Conservation (phyloP, 2,797 vertebrate species). For the Mastacembelus armatus region DNA sequence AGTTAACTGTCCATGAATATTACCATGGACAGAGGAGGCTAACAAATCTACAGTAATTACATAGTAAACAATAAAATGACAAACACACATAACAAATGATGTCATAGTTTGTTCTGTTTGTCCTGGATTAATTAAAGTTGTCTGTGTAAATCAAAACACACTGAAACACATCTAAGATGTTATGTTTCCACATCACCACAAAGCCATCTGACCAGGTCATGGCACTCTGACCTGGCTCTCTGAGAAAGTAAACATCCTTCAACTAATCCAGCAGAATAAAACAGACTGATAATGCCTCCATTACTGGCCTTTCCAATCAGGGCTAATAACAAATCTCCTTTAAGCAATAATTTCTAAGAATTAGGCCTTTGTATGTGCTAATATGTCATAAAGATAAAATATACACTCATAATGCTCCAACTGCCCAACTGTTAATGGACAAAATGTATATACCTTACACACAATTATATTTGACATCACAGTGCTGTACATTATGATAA, state of each 20-base stretch:
- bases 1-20: not conserved
- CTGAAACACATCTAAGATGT: not conserved
- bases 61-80: not conserved
- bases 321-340: not conserved
- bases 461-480: too few relatives aligned
- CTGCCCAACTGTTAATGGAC: too few relatives aligned
- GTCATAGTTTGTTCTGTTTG: not conserved
- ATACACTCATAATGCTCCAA: too few relatives aligned
- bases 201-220: constrained; percentile 38
- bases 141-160: not conserved
- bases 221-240: constrained; percentile 29
- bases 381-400: too few relatives aligned
- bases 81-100: not conserved
- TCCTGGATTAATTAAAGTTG: not conserved
- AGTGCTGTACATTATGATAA: too few relatives aligned
- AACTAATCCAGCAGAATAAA: constrained; percentile 52
- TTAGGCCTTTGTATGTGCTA: too few relatives aligned
- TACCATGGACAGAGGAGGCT: not conserved
- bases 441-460: too few relatives aligned
- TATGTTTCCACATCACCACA: not conserved
- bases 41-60: not conserved
- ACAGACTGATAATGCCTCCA: constrained; percentile 31
- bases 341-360: not conserved
- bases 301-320: constrained; percentile 2
- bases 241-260: constrained; percentile 27